A percentile compares a stretch with the other conserved stretches of the same genome.
Evolutionary conservation across 2,797 vertebrate species (phyloP).

Genomic region (Scomberomorus guttatus): DNA sequence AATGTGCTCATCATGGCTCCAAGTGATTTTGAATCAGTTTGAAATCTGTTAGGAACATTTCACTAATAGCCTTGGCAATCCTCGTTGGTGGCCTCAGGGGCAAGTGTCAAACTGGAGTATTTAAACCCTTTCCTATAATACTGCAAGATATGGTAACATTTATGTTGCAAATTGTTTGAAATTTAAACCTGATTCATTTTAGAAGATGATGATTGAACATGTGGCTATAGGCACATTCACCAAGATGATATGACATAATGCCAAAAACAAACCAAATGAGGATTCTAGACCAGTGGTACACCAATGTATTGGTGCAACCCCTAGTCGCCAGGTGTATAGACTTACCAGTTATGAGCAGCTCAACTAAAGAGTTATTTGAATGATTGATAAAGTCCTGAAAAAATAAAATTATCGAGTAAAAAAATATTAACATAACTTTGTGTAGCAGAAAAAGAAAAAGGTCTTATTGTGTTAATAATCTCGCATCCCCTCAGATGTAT

Average conservation of each 20-base stretch:
- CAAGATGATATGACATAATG: neutral
- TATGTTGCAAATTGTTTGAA: conserved; percentile 5
- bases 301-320: neutral
- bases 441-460: neutral
- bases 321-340: neutral
- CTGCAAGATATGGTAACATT: conserved; percentile 17
- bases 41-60: conserved; percentile 50
- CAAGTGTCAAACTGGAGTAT: conserved; percentile 15
- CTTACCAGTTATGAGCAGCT: neutral
- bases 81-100: conserved; percentile 6
- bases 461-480: neutral
- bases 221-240: neutral
- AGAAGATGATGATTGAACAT: neutral
- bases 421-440: neutral
- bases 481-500: neutral
- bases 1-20: conserved; percentile 19
- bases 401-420: neutral
- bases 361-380: neutral
- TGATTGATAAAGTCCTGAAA: neutral
- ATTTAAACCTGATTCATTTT: neutral
- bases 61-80: conserved; percentile 25
- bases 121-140: conserved; percentile 14
- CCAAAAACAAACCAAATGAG: neutral
- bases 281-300: neutral
- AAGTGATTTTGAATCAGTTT: conserved; percentile 50